phyloP scores from a whole-genome alignment of 2,113 vertebrate genomes.

The Pardalotus punctatus region DNA sequence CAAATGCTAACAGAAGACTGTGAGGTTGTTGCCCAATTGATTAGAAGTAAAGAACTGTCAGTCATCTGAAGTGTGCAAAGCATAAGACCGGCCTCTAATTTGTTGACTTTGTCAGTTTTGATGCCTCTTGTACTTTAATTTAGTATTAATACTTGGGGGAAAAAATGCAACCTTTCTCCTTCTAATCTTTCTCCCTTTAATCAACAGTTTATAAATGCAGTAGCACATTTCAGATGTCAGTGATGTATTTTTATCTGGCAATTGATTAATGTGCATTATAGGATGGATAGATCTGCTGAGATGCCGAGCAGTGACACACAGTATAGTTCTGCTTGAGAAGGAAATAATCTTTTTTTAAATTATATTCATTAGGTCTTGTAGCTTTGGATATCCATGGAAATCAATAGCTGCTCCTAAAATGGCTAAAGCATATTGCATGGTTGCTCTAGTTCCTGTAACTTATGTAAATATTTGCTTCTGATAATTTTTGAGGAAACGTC shows the following conservation, averaged over 20 bases:
- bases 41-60: neutral
- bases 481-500: neutral
- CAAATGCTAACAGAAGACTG: neutral
- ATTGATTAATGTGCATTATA: neutral
- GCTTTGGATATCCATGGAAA: slow-evolving; percentile 46
- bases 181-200: neutral
- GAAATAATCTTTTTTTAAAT: neutral
- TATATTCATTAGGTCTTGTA: slow-evolving; percentile 21
- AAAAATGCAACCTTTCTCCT: neutral
- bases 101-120: neutral
- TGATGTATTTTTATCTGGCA: neutral
- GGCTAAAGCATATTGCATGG: neutral
- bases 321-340: neutral
- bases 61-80: neutral
- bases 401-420: slow-evolving; percentile 17
- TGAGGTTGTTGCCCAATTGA: neutral
- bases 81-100: neutral
- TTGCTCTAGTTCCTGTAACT: neutral
- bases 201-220: neutral
- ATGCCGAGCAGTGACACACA: neutral
- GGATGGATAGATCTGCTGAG: neutral
- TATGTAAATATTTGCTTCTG: neutral
- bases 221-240: neutral
- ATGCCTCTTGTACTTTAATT: neutral
- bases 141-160: neutral